These are phyloP conservation scores for Larimichthys polyactis DNA, from an alignment of 2,113 vertebrate species.

Conservation along the genomic window DNA sequence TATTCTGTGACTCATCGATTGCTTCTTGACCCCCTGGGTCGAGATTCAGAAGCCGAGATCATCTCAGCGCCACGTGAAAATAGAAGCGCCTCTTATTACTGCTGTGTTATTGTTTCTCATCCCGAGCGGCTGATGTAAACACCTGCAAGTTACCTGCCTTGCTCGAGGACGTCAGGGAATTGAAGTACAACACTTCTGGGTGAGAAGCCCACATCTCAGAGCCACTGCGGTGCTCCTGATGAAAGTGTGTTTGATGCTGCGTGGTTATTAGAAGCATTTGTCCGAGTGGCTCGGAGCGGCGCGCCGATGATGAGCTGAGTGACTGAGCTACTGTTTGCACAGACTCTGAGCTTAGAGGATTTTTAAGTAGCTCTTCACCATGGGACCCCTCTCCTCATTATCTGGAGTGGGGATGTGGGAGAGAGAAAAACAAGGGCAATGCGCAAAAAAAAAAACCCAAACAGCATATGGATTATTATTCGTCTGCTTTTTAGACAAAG, in stretches of 20 bases:
- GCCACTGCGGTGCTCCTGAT: not conserved
- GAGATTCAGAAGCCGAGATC: not conserved
- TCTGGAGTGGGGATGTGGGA: conserved; percentile 55
- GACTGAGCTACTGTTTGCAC: conserved; percentile 55
- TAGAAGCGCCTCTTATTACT: not conserved
- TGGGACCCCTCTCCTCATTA: conserved; percentile 65
- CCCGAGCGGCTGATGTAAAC: conserved; percentile 10
- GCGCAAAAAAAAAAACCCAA: not conserved
- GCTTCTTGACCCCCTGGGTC: conserved; percentile 5
- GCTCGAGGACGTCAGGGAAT: conserved; percentile 12
- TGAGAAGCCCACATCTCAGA: not conserved
- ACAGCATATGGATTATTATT: conserved; percentile 54
- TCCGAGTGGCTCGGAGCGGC: conserved; percentile 39
- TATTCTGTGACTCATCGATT: conserved; percentile 20
- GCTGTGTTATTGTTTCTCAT: not conserved
- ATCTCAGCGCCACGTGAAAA: not conserved
- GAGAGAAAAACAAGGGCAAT: conserved; percentile 51
- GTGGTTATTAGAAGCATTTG: conserved; percentile 22
- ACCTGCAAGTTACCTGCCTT: conserved; percentile 24
- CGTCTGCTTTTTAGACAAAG: conserved; percentile 51
- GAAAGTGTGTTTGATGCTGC: conserved; percentile 25
- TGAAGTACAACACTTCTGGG: not conserved
- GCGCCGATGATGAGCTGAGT: conserved; percentile 17
- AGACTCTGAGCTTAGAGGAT: conserved; percentile 48
- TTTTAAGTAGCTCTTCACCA: conserved; percentile 66